Evolutionary conservation across 1,140 invertebrate genomes (phyloP).

Genomic region (Microplitis demolitor): DNA sequence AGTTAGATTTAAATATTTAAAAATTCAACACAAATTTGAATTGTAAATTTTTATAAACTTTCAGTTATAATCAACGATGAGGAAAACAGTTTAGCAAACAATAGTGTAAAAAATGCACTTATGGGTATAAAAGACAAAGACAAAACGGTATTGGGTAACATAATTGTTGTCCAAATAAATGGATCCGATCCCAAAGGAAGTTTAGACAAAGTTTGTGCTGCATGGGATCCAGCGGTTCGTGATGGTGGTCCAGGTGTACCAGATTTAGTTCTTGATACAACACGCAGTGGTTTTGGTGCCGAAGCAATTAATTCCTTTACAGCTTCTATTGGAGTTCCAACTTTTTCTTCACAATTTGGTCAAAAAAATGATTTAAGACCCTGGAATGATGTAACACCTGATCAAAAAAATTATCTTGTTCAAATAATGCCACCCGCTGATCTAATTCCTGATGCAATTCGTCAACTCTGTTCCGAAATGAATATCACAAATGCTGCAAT

Average conservation of each 20-base stretch:
- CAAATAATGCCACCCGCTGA: slow-evolving; percentile 82
- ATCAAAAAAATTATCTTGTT: slow-evolving; percentile 73
- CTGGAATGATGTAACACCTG: slow-evolving; percentile 73
- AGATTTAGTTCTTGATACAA: slow-evolving; percentile 80
- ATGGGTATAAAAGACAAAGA: slow-evolving; percentile 40
- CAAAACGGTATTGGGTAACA: slow-evolving; percentile 42
- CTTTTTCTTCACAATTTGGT: slow-evolving; percentile 81
- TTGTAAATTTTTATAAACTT: not conserved
- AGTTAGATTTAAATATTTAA: too few species aligned
- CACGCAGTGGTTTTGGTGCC: slow-evolving; percentile 74
- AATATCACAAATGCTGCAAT: slow-evolving; percentile 91
- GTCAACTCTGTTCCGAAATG: slow-evolving; percentile 77
- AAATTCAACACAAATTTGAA: too few species aligned
- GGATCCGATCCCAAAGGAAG: slow-evolving; percentile 37
- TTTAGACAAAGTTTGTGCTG: slow-evolving; percentile 43
- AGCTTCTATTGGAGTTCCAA: slow-evolving; percentile 77
- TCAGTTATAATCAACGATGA: slow-evolving; percentile 53
- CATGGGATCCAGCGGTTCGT: slow-evolving; percentile 43
- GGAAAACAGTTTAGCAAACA: slow-evolving; percentile 46
- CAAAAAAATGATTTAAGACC: slow-evolving; percentile 79
- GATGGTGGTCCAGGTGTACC: slow-evolving; percentile 64
- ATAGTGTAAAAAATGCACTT: slow-evolving; percentile 46
- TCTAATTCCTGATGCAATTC: slow-evolving; percentile 78
- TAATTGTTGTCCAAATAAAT: slow-evolving; percentile 44
- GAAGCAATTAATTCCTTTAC: slow-evolving; percentile 85